These are phyloP conservation scores for Camptogramma bilineatum DNA, from an alignment of 2,888 invertebrate genomes.

Conservation along the genomic window DNA sequence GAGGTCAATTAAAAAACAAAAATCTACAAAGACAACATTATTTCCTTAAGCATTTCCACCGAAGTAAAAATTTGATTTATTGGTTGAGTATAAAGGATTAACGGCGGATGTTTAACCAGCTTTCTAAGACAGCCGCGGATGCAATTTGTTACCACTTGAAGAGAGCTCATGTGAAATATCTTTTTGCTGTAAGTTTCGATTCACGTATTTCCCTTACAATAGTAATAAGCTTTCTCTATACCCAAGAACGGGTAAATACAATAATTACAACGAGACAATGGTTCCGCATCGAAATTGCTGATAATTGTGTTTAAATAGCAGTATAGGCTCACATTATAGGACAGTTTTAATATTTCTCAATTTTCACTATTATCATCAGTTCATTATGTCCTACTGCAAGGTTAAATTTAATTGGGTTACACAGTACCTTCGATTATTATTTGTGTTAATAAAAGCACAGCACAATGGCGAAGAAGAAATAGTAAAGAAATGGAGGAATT, in stretches of 20 bases:
- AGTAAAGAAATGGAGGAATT: too few relatives aligned
- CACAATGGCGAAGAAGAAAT: too few relatives aligned
- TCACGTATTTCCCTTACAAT: slow-evolving; percentile 60
- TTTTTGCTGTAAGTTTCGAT: slow-evolving; percentile 43
- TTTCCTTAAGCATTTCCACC: not conserved
- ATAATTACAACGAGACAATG: slow-evolving; percentile 62
- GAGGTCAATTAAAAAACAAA: not conserved
- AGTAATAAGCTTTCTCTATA: slow-evolving; percentile 60
- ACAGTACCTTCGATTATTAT: too few relatives aligned
- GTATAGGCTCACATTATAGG: too few relatives aligned
- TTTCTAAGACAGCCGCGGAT: slow-evolving; percentile 33
- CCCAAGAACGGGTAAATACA: slow-evolving; percentile 52
- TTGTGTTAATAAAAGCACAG: too few relatives aligned
- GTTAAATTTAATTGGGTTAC: too few relatives aligned
- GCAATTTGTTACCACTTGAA: slow-evolving; percentile 28
- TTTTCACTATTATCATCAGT: too few relatives aligned
- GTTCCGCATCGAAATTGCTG: slow-evolving; percentile 57
- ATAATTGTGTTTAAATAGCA: not conserved
- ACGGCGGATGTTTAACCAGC: slow-evolving; percentile 20
- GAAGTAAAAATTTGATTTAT: not conserved
- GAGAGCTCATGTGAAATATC: slow-evolving; percentile 41
- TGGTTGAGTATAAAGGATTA: slow-evolving; percentile 10
- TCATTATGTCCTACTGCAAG: too few relatives aligned
- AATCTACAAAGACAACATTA: not conserved
- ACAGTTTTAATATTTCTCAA: too few relatives aligned